Conservation (phyloP, 2,888 invertebrate genomes). For the Latrodectus hesperus region DNA sequence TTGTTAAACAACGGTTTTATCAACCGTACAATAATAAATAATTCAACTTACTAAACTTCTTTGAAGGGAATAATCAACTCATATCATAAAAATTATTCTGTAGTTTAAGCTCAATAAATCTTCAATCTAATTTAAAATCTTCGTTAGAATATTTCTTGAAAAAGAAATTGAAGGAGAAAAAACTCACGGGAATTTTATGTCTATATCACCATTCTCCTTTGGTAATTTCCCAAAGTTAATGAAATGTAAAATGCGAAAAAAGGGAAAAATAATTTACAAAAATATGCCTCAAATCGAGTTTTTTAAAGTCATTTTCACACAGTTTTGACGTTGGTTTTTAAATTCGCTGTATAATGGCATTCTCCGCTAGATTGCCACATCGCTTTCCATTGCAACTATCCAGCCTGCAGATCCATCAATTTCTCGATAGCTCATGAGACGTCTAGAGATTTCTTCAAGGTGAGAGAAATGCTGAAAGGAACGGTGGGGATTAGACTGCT, state of each 20-base stretch:
- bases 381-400: neutral
- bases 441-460: conserved; percentile 27
- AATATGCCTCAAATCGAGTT: neutral
- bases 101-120: too few relatives aligned
- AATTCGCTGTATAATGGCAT: conserved; percentile 17
- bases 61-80: too few relatives aligned
- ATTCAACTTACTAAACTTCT: too few relatives aligned
- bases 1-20: too few relatives aligned
- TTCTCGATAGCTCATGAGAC: conserved; percentile 17
- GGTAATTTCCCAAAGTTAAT: conserved; percentile 10
- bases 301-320: conserved; percentile 12
- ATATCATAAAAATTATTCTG: too few relatives aligned
- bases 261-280: neutral
- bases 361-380: neutral
- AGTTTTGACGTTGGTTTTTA: neutral
- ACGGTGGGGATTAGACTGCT: conserved; percentile 21
- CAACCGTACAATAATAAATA: too few relatives aligned
- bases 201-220: neutral
- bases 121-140: too few relatives aligned
- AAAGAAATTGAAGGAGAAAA: too few relatives aligned
- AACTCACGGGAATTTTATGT: too few relatives aligned
- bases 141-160: too few relatives aligned
- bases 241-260: conserved; percentile 18
- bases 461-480: conserved; percentile 13
- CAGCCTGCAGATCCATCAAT: conserved; percentile 42